Base-by-base conservation (phyloP, 2,113 vertebrate genomes). In the Indicator indicator region DNA sequence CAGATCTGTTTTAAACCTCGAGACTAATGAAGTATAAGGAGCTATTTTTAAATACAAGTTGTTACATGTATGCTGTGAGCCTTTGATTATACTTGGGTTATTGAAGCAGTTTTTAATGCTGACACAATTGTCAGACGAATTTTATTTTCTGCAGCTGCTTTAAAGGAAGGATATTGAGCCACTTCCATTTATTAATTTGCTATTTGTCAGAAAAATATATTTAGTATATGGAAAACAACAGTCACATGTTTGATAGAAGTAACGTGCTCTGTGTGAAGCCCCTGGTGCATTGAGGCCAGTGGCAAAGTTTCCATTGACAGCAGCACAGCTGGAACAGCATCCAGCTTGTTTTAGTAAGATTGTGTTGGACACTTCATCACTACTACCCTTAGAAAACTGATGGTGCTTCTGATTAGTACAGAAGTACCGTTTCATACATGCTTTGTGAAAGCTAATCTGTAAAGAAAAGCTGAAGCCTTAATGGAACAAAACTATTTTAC, bases 31-130 rank as follows among this genome's bases (percentile, higher is more conserved):
- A 77, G 36, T 59, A 30, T 60, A 70, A 91, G 56, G 81, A 82
- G 75, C 76, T 94, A 16, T 74, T 90, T 91, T 95, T 75, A 75
- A 88, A 59, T 60, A 48, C 32, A 64, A 91, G 60, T 75, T 68
- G 63, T 77, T 94, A n/a, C 0, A 1, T 40, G 14, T 18, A n/a
- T 48, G 48, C 38, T 68, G n/a, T 38, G 82, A 83, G 42, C 78
- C 56, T 83, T 93, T 93, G 67, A 69, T 69, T 92, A 71, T 30
- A 42, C 14, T 64, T 63, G 68, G 32, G 17, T 89, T 87, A 77
- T 58, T 73, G 72, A 83, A 83, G 68, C 82, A 64, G 23, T 60
- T 92, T 92, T 87, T 89, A 89, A 67, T 68, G 60, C 78, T 94
- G 85, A 85, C 60, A 60, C 4, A 89, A 36, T 91, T 91, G 65